Percentiles rank a stretch among this genome's conserved stretches.
Evolutionary conservation across 2,113 vertebrate genomes (phyloP).

Genomic region (Marcusenius ussheri): DNA sequence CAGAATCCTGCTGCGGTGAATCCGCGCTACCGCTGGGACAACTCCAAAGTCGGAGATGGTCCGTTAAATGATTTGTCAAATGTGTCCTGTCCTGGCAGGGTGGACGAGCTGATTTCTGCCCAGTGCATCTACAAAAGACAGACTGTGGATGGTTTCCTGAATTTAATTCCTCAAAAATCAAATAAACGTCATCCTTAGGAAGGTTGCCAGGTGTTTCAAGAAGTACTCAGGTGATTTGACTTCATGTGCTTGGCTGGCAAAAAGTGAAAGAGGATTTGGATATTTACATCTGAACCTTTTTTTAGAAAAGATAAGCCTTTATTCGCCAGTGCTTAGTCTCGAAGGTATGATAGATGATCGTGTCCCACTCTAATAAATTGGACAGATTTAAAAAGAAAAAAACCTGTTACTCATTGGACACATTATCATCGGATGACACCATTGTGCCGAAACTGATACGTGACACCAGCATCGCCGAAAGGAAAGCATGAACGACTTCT

Average conservation of each 20-base stretch:
- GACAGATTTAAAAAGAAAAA: background rate
- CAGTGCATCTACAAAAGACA: background rate
- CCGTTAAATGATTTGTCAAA: background rate
- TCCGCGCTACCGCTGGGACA: background rate
- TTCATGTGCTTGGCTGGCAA: background rate
- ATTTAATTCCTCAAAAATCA: background rate
- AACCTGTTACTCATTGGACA: background rate
- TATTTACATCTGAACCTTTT: background rate
- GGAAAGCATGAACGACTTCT: background rate
- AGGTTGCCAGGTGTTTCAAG: background rate
- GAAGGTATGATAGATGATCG: background rate
- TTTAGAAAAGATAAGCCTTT: background rate
- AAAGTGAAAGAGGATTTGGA: background rate
- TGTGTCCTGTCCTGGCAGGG: background rate
- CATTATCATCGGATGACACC: background rate
- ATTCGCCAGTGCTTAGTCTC: background rate
- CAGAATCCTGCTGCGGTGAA: background rate
- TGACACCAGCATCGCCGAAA: background rate
- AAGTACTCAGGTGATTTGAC: background rate
- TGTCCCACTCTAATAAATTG: background rate
- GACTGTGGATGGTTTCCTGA: background rate
- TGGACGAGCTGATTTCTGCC: background rate
- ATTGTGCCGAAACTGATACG: background rate
- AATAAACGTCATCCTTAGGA: background rate
- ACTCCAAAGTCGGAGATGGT: background rate